Evolutionary conservation across 2,797 vertebrate species (phyloP).

Genomic region (Eurystomus glaucurus): DNA sequence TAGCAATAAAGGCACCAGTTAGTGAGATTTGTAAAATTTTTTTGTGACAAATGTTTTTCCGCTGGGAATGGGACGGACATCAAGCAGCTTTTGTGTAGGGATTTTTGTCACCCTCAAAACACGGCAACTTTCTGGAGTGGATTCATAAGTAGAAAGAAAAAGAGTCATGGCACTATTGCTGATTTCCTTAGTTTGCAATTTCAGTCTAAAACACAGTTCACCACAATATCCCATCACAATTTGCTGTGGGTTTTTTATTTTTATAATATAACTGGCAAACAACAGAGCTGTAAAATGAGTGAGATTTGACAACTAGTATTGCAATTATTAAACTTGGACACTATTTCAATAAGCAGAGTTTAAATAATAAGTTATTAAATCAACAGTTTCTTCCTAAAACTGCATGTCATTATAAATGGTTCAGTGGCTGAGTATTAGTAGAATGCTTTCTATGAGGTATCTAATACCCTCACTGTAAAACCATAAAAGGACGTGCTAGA

Average conservation of each 20-base stretch:
- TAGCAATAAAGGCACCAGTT: not conserved
- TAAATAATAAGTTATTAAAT: not conserved
- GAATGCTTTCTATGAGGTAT: not conserved
- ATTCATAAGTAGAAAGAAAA: slow-evolving; percentile 17
- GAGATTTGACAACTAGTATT: not conserved
- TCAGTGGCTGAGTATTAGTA: not conserved
- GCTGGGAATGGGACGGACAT: not conserved
- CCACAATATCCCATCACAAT: not conserved
- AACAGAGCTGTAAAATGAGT: not conserved
- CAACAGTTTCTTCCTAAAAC: not conserved
- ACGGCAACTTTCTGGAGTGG: not conserved
- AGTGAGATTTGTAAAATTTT: not conserved
- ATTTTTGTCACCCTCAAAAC: not conserved
- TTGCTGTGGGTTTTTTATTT: not conserved
- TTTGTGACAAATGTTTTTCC: slow-evolving; percentile 16
- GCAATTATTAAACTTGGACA: not conserved
- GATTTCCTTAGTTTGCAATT: not conserved
- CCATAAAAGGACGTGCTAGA: not conserved
- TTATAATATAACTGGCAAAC: not conserved
- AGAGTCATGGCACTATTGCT: not conserved
- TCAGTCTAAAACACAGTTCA: not conserved
- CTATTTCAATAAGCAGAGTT: not conserved
- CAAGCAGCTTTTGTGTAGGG: not conserved
- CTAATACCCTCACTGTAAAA: not conserved
- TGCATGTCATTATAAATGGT: not conserved